These are phyloP conservation scores for Caenorhabditis sp. DNA, from an alignment of 2,888 invertebrate species.

Conservation along the genomic window DNA sequence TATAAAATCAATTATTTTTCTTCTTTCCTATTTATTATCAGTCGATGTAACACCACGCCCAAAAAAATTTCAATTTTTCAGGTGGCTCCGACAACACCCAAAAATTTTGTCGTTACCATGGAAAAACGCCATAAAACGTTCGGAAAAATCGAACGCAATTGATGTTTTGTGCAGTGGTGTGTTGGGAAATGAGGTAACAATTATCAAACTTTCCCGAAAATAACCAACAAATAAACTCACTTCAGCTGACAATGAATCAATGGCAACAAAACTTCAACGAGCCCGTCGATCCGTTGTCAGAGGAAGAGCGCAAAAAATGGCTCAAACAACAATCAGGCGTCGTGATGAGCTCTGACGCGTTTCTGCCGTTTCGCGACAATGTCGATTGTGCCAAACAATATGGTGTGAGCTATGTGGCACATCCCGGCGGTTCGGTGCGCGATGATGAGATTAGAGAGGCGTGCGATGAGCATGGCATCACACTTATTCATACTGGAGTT, in stretches of 20 bases:
- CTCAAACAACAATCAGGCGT: conserved; percentile 77
- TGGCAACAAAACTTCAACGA: conserved; percentile 67
- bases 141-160: conserved; percentile 91
- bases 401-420: conserved; percentile 90
- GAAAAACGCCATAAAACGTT: conserved; percentile 84
- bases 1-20: background rate
- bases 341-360: conserved; percentile 92
- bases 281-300: conserved; percentile 62
- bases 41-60: background rate
- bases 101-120: conserved; percentile 84
- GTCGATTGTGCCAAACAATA: conserved; percentile 82
- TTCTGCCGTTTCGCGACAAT: conserved; percentile 97
- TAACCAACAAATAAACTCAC: too few relatives aligned
- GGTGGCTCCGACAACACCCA: conserved; percentile 93
- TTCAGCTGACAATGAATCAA: conserved; percentile 54
- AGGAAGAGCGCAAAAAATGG: conserved; percentile 71
- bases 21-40: background rate
- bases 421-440: conserved; percentile 92
- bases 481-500: conserved; percentile 86
- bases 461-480: conserved; percentile 88
- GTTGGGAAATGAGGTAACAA: conserved; percentile 64
- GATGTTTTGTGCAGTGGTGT: conserved; percentile 75
- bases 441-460: conserved; percentile 88
- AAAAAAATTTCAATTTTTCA: conserved; percentile 69
- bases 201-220: too few relatives aligned